Evolutionary conservation across 2,888 invertebrate genomes (phyloP).

Genomic region (Agrilus biguttatus): DNA sequence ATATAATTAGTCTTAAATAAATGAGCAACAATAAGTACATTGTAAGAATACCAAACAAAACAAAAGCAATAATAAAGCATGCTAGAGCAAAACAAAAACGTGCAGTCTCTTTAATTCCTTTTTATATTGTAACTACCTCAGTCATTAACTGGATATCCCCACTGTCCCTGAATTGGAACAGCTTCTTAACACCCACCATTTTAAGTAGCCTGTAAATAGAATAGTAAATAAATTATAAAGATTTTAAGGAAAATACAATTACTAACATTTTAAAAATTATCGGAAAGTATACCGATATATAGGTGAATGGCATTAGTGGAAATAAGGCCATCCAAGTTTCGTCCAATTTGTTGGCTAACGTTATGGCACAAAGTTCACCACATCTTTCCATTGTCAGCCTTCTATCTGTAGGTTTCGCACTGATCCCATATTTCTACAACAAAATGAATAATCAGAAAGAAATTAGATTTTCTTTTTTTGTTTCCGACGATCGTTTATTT

Average conservation of each 20-base stretch:
- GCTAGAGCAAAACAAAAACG: background rate
- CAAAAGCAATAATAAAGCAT: background rate
- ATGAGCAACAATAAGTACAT: too few species aligned
- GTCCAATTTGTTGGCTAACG: conserved; percentile 40
- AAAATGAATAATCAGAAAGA: background rate
- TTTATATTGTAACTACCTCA: conserved; percentile 21
- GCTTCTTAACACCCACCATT: conserved; percentile 26
- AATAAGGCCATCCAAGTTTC: conserved; percentile 59
- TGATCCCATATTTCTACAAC: conserved; percentile 26
- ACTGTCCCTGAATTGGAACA: conserved; percentile 33
- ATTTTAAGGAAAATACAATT: conserved; percentile 1
- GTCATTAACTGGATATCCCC: conserved; percentile 16
- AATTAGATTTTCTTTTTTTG: too few species aligned
- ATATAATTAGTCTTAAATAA: too few species aligned
- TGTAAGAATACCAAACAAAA: too few species aligned
- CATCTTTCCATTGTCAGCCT: conserved; percentile 44
- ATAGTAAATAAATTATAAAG: conserved; percentile 6
- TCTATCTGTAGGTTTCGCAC: conserved; percentile 30
- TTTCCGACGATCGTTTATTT: too few species aligned
- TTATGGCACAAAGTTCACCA: conserved; percentile 40
- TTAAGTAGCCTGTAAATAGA: conserved; percentile 25
- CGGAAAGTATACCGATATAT: conserved; percentile 46
- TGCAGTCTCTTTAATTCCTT: background rate
- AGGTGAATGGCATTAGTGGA: conserved; percentile 44
- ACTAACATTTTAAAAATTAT: conserved; percentile 33